Base-by-base conservation (phyloP, 1,140 invertebrate species). In the Drosophila miranda region DNA sequence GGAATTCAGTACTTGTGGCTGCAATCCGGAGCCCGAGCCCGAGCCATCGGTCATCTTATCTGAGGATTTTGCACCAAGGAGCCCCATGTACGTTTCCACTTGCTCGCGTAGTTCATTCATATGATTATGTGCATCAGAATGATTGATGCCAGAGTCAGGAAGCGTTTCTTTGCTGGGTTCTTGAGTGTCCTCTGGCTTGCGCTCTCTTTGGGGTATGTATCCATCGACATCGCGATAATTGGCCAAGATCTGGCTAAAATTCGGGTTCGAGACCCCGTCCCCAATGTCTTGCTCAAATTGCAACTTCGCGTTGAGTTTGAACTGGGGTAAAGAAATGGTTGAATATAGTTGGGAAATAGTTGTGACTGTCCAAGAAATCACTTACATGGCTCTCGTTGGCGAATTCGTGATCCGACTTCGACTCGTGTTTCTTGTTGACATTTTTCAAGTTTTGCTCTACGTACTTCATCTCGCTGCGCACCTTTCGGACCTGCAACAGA, bases 361-460 rank as follows among this genome's bases (percentile, higher is more conserved):
- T 0, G 7, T 38, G 9, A 23, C 11, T 54, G n/a, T 28, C 6
- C 6, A 28, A 13, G 34, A 2, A 14, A 13, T 34, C 13, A 80
- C 76, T 88, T 48, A 90, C 86, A 42, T 89, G 75, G 5, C 66
- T 68, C 34, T 90, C 89, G 42, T 89, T 90, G 19, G 79, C 78
- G 44, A 90, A 90, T 57, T 90, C 89, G 23, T 90, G 82, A 67
- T 90, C 89, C 4, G 89, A 90, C 53, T 89, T 90, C n/a, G 89
- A 90, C 38, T 89, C 82, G 8, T 75, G 87, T 0, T 90, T 89
- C 43, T 89, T 90, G 7, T 59, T 14, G 30, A 51, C 42, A 0
- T 90, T 77, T 52, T 89, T 89, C 1, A 43, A n/a, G 8, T 46
- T 54, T 6, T 52, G 26, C 23, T 90, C 89, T 1, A 77, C 76